phyloP scores from a whole-genome alignment of 2,888 invertebrate genomes.

The Nomada ferruginata region DNA sequence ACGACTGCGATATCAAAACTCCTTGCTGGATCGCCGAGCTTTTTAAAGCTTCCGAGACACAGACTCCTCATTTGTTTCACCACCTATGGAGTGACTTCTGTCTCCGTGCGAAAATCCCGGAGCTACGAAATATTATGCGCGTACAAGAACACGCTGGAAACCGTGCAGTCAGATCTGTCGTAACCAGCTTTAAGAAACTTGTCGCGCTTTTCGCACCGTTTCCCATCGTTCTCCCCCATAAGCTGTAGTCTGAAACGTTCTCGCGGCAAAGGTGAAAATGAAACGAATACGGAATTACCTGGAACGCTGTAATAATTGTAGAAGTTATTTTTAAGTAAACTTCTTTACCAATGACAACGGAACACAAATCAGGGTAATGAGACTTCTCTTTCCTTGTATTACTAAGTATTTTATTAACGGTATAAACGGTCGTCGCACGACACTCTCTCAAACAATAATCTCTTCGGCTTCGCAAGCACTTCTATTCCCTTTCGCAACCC shows the following conservation, averaged over 20 bases:
- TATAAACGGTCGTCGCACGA: too few species aligned
- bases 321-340: too few species aligned
- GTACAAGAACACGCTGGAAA: too few species aligned
- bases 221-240: neutral
- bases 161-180: neutral
- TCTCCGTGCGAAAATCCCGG: slow-evolving; percentile 27
- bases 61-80: slow-evolving; percentile 37
- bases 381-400: too few species aligned
- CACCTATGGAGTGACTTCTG: slow-evolving; percentile 10
- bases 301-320: neutral
- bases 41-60: slow-evolving; percentile 15
- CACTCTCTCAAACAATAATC: too few species aligned
- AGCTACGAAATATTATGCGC: slow-evolving; percentile 17
- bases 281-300: neutral
- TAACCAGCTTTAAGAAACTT: slow-evolving; percentile 10
- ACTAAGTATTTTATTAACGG: too few species aligned
- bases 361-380: too few species aligned
- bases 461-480: too few species aligned
- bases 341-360: too few species aligned
- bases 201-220: neutral
- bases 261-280: neutral
- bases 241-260: neutral
- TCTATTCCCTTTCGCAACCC: too few species aligned
- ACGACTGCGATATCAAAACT: slow-evolving; percentile 15
- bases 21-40: slow-evolving; percentile 6